Evolutionary conservation across 2,888 invertebrate species (phyloP), one percentile per base, ranked within the genome.

Genomic region (Gastrophysa polygoni): DNA sequence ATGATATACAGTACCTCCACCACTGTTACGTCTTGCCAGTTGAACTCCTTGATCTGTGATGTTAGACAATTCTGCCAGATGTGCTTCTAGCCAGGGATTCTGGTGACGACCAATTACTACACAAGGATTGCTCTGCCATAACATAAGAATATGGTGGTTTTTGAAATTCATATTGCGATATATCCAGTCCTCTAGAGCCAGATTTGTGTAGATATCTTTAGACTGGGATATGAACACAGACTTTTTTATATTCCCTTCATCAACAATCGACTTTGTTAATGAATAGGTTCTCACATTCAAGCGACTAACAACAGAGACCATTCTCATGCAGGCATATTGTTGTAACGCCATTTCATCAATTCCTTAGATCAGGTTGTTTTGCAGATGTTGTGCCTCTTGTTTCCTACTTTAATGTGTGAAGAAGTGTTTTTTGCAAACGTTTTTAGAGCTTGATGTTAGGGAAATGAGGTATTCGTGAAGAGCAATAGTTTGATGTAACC

Each of bases 61-160:
- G 50, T 68, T 65, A 64, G 84, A 78, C 51, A 93, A 80, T 44
- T 85, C 84, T 1, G 88, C 85, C 1, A 94, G 83, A 80, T 98
- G 92, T 1, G 93, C 91, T 81, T 99, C 98, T 29, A 90, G 80
- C 92, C 97, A 99, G 0, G 97, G 96, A 82, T 99, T 99, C 81
- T 98, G 98, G 81, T 98, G 95, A 60, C 95, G 88, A 5, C 99
- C 99, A 78, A 98, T 90, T 4, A 99, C 97, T 57, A 99, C 93
- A 78, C 95, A 92, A 0, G 98, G 97, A 70, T 91, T 87, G 81
- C 98, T 99, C 57, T 91, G 88, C 96, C 97, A 98, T 59, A 98
- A 83, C 81, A 98, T 86, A 78, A 98, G 84, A 1, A 96, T 86
- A 80, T 95, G 92, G 77, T 92, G 91, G 63, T 91, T 87, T 4